These are phyloP conservation scores for Pogonocichla stellata DNA, from an alignment of 2,113 vertebrate species.

Conservation along the genomic window DNA sequence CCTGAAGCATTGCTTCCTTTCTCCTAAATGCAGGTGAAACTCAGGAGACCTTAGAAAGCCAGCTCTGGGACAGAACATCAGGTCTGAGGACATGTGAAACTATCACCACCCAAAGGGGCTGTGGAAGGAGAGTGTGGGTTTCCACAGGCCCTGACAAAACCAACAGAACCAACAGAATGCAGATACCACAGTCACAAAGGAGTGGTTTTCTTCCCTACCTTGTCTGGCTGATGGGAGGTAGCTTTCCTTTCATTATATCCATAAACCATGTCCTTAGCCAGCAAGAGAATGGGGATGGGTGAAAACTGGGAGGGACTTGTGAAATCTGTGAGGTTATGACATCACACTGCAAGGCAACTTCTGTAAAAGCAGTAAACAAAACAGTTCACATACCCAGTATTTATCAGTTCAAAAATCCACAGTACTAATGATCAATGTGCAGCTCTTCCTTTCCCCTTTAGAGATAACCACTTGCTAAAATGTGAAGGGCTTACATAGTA, in stretches of 20 bases:
- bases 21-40: background rate
- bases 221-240: background rate
- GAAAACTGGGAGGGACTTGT: background rate
- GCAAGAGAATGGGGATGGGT: background rate
- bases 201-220: background rate
- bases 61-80: background rate
- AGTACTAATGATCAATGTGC: too few relatives aligned
- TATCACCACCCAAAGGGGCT: background rate
- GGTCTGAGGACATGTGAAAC: fast-evolving
- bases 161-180: background rate
- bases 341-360: background rate
- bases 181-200: background rate
- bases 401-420: background rate
- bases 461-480: background rate
- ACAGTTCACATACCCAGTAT: background rate
- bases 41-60: background rate
- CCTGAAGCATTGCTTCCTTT: background rate
- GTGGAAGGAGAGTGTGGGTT: background rate
- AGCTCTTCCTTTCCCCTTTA: background rate
- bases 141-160: background rate
- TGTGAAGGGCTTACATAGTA: fast-evolving
- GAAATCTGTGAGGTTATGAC: background rate
- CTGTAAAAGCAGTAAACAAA: background rate
- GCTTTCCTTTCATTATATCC: background rate
- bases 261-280: fast-evolving